phyloP scores from a whole-genome alignment of 2,797 vertebrate species.

The Pangasius mekongensis region DNA sequence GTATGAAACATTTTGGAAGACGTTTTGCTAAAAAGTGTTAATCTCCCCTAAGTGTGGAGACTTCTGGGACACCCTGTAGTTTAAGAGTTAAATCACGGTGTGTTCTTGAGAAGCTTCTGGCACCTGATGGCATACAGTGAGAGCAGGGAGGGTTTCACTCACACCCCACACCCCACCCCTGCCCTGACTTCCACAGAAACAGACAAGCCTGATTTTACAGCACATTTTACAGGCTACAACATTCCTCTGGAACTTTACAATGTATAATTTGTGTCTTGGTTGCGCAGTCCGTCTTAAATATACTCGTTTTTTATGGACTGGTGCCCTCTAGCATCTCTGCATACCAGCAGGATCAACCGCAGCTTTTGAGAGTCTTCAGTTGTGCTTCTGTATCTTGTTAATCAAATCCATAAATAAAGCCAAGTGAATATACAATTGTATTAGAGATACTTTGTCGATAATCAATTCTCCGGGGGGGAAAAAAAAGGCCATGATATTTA shows the following conservation, averaged over 20 bases:
- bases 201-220: slow-evolving; percentile 38
- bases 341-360: slow-evolving; percentile 2
- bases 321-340: slow-evolving; percentile 25
- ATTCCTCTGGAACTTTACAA: slow-evolving; percentile 40
- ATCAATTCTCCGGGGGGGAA: not conserved
- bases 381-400: not conserved
- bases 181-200: slow-evolving; percentile 12
- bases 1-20: no score
- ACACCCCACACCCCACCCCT: not conserved
- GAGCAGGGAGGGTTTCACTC: slow-evolving; percentile 17
- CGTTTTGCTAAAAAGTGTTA: no score
- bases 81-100: slow-evolving; percentile 18
- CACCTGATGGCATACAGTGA: not conserved
- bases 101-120: not conserved
- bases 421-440: not conserved
- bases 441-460: not conserved
- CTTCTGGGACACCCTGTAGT: not conserved
- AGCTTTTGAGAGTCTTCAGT: not conserved
- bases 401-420: not conserved
- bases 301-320: slow-evolving; percentile 10
- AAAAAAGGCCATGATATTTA: not conserved
- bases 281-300: slow-evolving; percentile 12
- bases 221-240: slow-evolving; percentile 20
- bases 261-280: slow-evolving; percentile 41
- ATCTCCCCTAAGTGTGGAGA: no score